phyloP scores from a whole-genome alignment of 2,797 vertebrate species.

The Falco peregrinus region DNA sequence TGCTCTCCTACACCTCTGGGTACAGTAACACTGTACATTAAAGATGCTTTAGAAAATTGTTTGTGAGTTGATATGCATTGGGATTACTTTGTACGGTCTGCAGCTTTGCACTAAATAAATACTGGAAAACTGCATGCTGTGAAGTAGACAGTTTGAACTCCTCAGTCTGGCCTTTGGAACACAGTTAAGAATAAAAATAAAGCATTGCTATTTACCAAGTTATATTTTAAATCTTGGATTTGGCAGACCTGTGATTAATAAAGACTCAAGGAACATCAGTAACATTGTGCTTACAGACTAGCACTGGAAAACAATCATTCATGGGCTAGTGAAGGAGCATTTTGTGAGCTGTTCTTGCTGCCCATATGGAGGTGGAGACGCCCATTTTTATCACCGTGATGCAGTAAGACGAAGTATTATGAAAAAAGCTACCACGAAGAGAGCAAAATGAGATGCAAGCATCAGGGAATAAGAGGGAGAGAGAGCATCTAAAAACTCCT shows the following conservation, averaged over 20 bases:
- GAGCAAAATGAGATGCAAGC: neutral
- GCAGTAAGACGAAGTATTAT: neutral
- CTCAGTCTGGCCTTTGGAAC: neutral
- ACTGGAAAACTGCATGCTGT: neutral
- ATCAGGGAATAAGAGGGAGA: neutral
- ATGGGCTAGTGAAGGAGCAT: neutral
- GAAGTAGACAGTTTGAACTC: neutral
- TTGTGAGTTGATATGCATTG: constrained; percentile 28
- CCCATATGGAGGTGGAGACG: neutral
- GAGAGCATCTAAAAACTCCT: neutral
- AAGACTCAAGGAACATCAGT: neutral
- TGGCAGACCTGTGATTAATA: neutral
- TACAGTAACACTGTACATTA: constrained; percentile 16
- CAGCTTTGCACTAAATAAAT: constrained; percentile 29
- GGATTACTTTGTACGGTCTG: neutral
- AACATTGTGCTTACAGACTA: neutral
- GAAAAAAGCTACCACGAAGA: neutral
- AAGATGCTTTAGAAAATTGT: constrained; percentile 57
- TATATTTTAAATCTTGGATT: neutral
- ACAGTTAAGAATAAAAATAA: neutral
- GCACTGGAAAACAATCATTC: neutral
- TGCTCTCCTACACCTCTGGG: constrained; percentile 48
- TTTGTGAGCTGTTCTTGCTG: neutral
- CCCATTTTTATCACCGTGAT: neutral
- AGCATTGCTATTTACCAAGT: neutral